Percentiles rank a stretch among this genome's conserved stretches.
Conservation (phyloP, 2,888 invertebrate genomes). For the Drosophila cracens region DNA sequence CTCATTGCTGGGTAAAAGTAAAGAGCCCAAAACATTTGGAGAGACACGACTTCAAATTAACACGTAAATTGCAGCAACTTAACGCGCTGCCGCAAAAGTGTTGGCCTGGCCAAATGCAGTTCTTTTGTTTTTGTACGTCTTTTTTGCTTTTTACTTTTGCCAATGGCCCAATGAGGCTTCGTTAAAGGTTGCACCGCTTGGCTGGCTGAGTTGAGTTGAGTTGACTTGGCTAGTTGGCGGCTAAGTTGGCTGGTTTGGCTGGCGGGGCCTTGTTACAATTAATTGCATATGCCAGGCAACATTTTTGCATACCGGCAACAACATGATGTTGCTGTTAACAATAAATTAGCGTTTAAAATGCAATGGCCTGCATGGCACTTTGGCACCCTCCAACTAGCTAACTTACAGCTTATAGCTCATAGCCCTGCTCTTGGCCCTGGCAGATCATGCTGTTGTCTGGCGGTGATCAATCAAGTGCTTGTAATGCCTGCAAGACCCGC, state of each 20-base stretch:
- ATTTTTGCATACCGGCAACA: constrained; percentile 79
- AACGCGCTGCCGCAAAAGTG: constrained; percentile 62
- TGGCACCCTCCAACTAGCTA: constrained; percentile 27
- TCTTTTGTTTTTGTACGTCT: background rate
- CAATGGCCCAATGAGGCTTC: constrained; percentile 37
- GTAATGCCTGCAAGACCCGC: constrained; percentile 47
- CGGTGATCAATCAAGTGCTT: constrained; percentile 72
- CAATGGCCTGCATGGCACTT: constrained; percentile 56
- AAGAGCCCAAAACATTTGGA: constrained; percentile 53
- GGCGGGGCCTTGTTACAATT: constrained; percentile 76
- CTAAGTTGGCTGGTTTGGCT: constrained; percentile 20
- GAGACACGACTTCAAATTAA: constrained; percentile 75
- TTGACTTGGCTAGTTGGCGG: constrained; percentile 3
- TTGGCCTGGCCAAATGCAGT: constrained; percentile 50
- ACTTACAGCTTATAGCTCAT: constrained; percentile 10
- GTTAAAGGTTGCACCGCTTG: constrained; percentile 64
- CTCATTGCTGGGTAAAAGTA: constrained; percentile 27
- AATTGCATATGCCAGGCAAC: constrained; percentile 76
- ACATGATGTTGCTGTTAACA: constrained; percentile 74
- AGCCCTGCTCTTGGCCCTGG: constrained; percentile 24
- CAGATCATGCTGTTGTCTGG: constrained; percentile 59
- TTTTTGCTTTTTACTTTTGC: background rate
- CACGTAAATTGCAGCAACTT: constrained; percentile 76
- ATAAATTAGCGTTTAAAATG: constrained; percentile 81
- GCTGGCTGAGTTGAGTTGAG: constrained; percentile 17